Base-by-base conservation (phyloP, 2,888 invertebrate species). In the Lasioglossum morio region DNA sequence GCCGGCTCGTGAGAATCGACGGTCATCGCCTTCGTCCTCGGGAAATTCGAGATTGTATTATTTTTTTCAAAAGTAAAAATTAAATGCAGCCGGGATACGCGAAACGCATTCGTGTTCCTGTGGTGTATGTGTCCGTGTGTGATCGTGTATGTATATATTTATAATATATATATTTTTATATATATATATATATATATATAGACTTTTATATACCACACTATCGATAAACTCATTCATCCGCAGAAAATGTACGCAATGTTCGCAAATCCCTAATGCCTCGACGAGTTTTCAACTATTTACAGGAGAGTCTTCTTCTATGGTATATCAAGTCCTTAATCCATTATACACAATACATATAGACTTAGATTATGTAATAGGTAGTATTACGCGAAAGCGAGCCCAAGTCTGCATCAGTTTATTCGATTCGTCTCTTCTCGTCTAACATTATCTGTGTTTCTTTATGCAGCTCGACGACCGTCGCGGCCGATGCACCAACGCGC, bases 291-390 rank as follows among this genome's bases (percentile, higher is more conserved):
- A 92, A 92, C 93, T 95, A 95, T 95, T 91, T 95, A 95, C 95
- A 95, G 92, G 92, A 92, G 91, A 93, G 93, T 94, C 92, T 93
- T 94, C 91, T 69, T 93, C 94, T 95, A 94, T 94, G 92, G 92
- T 93, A 92, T 91, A 93, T 94, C 93, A 92, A 94, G 93, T 94
- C 93, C 93, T 94, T 94, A 94, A 93, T 93, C 93, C 93, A 93
- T 94, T 94, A 94, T 95, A 94, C 94, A 94, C 94, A 95, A 92
- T 94, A 95, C 94, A 94, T 94, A 94, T 94, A 94, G 93, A 94
- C 94, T 95, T 94, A 94, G 92, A 92, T 89, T 89, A 90, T n/a
- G 78, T 83, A 90, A 89, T 90, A 90, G 53, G 88, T 89, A 84
- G 80, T 85, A 74, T 89, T 79, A 92, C 90, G 92, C 63, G 89